These are phyloP conservation scores for Sakesphorus luctuosus DNA, from an alignment of 2,113 vertebrate species.

Conservation along the genomic window DNA sequence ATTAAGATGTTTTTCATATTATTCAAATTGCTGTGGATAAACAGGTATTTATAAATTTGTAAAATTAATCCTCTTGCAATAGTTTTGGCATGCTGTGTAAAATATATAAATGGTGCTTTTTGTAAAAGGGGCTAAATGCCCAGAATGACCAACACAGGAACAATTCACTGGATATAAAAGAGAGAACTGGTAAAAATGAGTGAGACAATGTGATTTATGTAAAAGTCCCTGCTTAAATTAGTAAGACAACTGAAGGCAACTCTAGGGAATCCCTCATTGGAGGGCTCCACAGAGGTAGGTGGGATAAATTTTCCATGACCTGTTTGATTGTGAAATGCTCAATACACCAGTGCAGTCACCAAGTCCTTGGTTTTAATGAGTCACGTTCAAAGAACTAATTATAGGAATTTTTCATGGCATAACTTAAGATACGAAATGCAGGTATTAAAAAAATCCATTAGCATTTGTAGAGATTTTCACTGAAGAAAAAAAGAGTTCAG, in stretches of 20 bases:
- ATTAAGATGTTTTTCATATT: background rate
- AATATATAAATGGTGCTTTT: background rate
- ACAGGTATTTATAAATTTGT: background rate
- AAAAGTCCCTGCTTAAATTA: background rate
- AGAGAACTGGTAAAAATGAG: background rate
- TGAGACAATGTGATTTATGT: background rate
- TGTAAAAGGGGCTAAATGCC: background rate
- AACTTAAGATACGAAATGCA: background rate
- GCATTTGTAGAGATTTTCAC: background rate
- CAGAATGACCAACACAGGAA: background rate
- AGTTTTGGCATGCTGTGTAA: background rate
- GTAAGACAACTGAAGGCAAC: background rate
- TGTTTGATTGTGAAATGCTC: background rate
- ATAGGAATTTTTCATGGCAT: background rate
- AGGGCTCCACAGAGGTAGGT: background rate
- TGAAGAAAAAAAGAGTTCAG: background rate
- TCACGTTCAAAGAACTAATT: background rate
- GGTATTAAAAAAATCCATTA: background rate
- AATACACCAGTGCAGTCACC: background rate
- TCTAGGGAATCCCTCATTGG: background rate
- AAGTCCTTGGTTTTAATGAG: background rate
- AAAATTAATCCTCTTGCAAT: background rate
- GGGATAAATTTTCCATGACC: background rate
- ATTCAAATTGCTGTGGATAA: background rate
- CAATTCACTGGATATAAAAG: background rate